Base-by-base conservation (phyloP, 2,113 vertebrate species). In the Sturnira hondurensis region DNA sequence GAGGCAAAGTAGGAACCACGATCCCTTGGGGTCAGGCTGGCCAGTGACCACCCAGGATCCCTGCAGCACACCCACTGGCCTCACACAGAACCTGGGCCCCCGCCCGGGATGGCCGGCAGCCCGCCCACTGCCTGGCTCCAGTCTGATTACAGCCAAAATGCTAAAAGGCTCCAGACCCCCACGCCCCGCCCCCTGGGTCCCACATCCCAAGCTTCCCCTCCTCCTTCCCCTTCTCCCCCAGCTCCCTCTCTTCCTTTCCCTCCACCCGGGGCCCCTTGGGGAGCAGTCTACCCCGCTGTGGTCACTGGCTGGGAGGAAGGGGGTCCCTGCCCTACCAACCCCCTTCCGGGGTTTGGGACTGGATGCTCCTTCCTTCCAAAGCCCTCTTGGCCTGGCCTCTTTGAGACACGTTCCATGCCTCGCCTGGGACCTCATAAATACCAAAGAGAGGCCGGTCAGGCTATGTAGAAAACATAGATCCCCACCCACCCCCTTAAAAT, bases 1-100 rank as follows among this genome's bases (percentile, higher is more conserved):
- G 41, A 73, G 68, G 47, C 33, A 58, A 87, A 80, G 38, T 36
- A 47, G 80, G 77, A 81, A 84, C 58, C 76, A 63, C 50, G 38
- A 36, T 94, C 94, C 58, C 91, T 56, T 36, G 56, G 89, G 86
- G 56, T 96, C 43, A 95, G 83, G 78, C 82, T 96, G 85, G 89
- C 95, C 95, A 96, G 94, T 96, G 97, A 89, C 97, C 96, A 97
- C 97, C 97, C 96, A 97, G 86, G 91, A 93, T 97, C 94, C 92
- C 82, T 86, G 92, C 61, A 91, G 95, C 81, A 97, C 86, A 43
- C 91, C 89, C 96, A 86, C 91, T 93, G 94, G 86, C 91, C 95
- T 94, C 96, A 97, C 97, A 95, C 95, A 93, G 89, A 96, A 91
- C 97, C 95, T 52, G 92, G 97, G 97, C 95, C 92, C 86, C 89